phyloP scores from a whole-genome alignment of 2,888 invertebrate genomes.

The Scelioninae gen. 2 region DNA sequence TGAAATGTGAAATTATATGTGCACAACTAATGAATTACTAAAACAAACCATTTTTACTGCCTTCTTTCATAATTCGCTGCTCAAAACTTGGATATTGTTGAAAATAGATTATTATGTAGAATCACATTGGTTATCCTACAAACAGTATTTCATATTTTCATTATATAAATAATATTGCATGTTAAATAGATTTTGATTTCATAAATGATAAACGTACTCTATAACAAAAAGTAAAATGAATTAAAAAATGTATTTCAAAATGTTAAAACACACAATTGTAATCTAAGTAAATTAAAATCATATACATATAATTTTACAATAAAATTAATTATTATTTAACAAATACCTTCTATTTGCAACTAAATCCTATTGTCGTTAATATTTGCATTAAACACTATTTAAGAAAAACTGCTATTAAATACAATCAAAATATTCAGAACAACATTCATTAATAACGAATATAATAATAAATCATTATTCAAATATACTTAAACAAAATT shows the following conservation, averaged over 20 bases:
- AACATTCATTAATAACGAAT: background rate
- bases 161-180: conserved; percentile 25
- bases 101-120: conserved; percentile 55
- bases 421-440: background rate
- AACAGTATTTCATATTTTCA: conserved; percentile 51
- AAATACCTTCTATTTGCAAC: too few relatives aligned
- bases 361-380: too few relatives aligned
- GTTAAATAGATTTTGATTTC: background rate
- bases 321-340: background rate
- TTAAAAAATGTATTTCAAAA: too few relatives aligned
- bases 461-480: background rate
- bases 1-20: conserved; percentile 49
- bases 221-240: background rate
- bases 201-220: conserved; percentile 1
- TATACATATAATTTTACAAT: too few relatives aligned
- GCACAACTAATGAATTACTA: conserved; percentile 31
- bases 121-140: conserved; percentile 58
- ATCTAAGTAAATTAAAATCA: too few relatives aligned
- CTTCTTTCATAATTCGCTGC: conserved; percentile 59
- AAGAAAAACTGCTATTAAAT: background rate
- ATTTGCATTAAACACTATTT: too few relatives aligned
- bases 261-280: too few relatives aligned
- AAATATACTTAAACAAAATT: background rate
- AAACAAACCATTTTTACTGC: conserved; percentile 59
- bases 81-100: conserved; percentile 53